These are phyloP conservation scores for Papilio polytes DNA, from an alignment of 1,140 invertebrate genomes.

Conservation along the genomic window DNA sequence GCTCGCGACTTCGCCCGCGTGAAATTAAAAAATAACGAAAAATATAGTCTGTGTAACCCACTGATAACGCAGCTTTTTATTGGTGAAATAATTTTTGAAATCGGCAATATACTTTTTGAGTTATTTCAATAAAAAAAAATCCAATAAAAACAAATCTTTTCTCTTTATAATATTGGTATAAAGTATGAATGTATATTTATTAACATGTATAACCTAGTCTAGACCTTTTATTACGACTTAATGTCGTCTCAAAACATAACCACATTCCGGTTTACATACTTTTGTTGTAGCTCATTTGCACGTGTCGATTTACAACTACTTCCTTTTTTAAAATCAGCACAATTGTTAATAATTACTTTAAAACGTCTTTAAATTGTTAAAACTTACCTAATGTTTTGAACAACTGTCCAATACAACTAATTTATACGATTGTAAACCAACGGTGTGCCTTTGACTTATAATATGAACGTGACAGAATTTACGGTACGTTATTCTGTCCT, in stretches of 20 bases:
- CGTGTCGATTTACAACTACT: not conserved
- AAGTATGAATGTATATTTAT: not conserved
- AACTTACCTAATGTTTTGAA: not conserved
- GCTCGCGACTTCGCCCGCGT: too few species aligned
- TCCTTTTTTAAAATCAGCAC: not conserved
- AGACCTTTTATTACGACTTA: not conserved
- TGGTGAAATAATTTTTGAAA: too few species aligned
- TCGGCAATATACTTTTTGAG: too few species aligned
- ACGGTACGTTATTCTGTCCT: not conserved
- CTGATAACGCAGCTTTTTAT: too few species aligned
- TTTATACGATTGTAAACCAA: not conserved
- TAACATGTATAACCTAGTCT: not conserved
- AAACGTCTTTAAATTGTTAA: not conserved
- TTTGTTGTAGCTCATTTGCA: not conserved
- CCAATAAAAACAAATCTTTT: too few species aligned
- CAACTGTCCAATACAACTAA: not conserved
- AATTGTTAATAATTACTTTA: not conserved
- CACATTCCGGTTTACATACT: not conserved
- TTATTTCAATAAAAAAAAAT: too few species aligned
- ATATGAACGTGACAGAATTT: not conserved
- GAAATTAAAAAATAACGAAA: too few species aligned
- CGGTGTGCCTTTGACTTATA: not conserved
- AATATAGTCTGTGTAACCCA: too few species aligned
- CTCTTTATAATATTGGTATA: too few species aligned
- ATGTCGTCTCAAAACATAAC: not conserved